Percentiles rank a stretch among this genome's conserved stretches.
phyloP scores from a whole-genome alignment of 2,113 vertebrate genomes.

The Campylomormyrus numenius region DNA sequence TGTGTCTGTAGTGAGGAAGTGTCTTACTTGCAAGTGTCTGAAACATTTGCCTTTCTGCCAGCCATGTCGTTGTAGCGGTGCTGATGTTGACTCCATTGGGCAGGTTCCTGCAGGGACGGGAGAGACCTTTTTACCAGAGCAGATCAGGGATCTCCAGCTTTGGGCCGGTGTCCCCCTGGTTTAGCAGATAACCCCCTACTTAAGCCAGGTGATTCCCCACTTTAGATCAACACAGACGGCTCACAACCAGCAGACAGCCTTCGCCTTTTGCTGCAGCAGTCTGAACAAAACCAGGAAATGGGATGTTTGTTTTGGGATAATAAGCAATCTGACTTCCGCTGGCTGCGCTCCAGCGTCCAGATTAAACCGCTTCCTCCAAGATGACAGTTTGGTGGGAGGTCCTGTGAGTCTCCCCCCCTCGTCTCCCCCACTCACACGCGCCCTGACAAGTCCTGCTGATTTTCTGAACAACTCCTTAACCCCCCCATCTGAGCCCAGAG shows the following conservation, averaged over 20 bases:
- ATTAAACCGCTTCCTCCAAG: neutral
- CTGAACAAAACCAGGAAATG: constrained; percentile 16
- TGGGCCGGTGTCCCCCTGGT: neutral
- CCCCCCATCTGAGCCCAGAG: neutral
- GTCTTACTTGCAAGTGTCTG: neutral
- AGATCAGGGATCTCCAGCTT: neutral
- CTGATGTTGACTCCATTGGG: neutral
- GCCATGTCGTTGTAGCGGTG: neutral
- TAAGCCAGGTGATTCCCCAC: neutral
- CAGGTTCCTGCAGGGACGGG: neutral
- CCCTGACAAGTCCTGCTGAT: neutral
- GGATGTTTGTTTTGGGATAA: constrained; percentile 15
- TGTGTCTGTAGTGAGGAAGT: neutral
- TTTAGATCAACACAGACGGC: neutral
- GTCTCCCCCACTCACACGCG: neutral
- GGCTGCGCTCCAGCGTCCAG: neutral
- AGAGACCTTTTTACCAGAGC: neutral
- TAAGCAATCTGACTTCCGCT: constrained; percentile 2
- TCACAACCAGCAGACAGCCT: neutral
- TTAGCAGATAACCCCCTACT: neutral
- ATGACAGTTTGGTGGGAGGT: neutral
- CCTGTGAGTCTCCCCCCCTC: neutral
- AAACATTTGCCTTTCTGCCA: neutral
- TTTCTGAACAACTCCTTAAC: neutral
- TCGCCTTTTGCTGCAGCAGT: neutral